Evolutionary conservation across 2,113 vertebrate genomes (phyloP), one percentile per base, ranked within the genome.

Genomic region (Oplegnathus fasciatus): DNA sequence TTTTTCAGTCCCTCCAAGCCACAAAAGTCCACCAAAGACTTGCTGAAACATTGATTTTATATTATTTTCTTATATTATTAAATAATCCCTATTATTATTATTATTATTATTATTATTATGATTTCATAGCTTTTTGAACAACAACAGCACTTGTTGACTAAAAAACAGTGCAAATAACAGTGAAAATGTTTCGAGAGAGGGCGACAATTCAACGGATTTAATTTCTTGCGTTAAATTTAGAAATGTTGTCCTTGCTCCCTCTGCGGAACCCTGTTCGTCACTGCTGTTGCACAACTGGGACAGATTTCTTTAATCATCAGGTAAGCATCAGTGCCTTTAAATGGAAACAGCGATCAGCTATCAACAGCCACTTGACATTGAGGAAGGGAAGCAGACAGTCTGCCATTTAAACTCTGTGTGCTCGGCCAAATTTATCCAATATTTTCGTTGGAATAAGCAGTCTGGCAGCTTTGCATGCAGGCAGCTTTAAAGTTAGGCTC

Each of bases 321-420:
- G 76, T 78, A 75, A 73, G 73, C 82, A 75, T 83, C 86, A 76
- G 60, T 81, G 67, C 32, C 76, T 84, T 20, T 73, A 73, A 82
- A 88, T 28, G 69, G 24, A 86, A 55, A 80, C 54, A 50, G 44
- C 18, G 40, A 86, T 70, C 5, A 17, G 9, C 62, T 80, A 88
- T 93, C 92, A 94, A 68, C 91, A 86, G 88, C 70, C 86, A 89
- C 89, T 92, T 90, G 88, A 93, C 90, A 88, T 60, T 91, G 82
- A 81, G 30, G 65, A 82, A 69, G 26, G n/a, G 70, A 92, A 80
- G 32, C 78, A 60, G 54, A 73, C 73, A 78, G 57, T 46, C 61
- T 79, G 46, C 26, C 6, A 37, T 83, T 78, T 64, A 66, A 88
- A 3, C 28, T 58, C 46, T 71, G 74, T 42, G 79, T 37, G 10